phyloP scores from a whole-genome alignment of 1,140 invertebrate genomes.

The Gonatopus flavifemur region DNA sequence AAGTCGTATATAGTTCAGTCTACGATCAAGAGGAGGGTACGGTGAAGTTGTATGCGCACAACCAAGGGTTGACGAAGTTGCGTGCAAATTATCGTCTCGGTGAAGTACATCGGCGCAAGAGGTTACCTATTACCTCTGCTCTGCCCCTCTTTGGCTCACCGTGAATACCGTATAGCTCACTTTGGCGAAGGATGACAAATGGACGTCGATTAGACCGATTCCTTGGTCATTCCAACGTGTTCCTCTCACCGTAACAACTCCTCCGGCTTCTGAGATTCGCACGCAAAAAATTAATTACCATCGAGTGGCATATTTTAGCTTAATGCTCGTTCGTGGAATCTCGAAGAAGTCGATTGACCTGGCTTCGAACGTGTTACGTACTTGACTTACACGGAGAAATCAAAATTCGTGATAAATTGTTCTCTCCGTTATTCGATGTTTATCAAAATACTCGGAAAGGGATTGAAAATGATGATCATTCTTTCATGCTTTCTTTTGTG shows the following conservation, averaged over 20 bases:
- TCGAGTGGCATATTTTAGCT: conserved; percentile 4
- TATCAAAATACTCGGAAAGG: too few species aligned
- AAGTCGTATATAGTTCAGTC: conserved; percentile 20
- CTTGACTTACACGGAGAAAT: too few species aligned
- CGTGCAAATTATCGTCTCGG: conserved; percentile 32
- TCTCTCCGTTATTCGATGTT: too few species aligned
- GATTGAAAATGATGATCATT: too few species aligned
- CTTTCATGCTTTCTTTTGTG: too few species aligned
- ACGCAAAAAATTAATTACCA: conserved; percentile 51
- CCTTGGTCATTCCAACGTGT: conserved; percentile 37
- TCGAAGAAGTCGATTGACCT: neutral
- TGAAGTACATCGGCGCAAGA: conserved; percentile 7
- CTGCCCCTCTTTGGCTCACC: conserved; percentile 12
- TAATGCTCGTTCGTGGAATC: neutral
- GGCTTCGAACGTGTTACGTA: too few species aligned
- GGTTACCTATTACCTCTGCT: conserved; percentile 8
- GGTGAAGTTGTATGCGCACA: too few species aligned
- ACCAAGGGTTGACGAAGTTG: conserved; percentile 11
- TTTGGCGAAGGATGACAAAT: conserved; percentile 45
- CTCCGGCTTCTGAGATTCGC: conserved; percentile 17
- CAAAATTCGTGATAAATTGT: too few species aligned
- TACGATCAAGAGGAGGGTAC: neutral
- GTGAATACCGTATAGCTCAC: too few species aligned
- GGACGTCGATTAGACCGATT: conserved; percentile 43
- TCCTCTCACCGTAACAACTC: too few species aligned